These are phyloP conservation scores for Nylanderia fulva DNA, from an alignment of 1,140 invertebrate species.

Conservation along the genomic window DNA sequence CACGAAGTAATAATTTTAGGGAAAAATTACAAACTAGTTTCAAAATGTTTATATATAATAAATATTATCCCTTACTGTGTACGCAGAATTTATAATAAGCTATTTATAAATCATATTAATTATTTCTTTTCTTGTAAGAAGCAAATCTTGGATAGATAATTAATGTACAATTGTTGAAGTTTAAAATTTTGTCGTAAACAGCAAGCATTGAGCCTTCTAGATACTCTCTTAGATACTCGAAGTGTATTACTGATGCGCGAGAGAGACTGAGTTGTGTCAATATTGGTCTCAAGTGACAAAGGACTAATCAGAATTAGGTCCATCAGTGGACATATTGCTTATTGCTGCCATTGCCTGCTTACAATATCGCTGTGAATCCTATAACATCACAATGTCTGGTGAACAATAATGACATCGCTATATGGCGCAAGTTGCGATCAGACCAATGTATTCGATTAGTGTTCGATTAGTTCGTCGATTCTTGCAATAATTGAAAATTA, in stretches of 20 bases:
- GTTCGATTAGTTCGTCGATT: background rate
- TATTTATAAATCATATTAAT: background rate
- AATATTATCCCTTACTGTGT: background rate
- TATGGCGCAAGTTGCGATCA: background rate
- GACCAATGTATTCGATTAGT: conserved; percentile 20
- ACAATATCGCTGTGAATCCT: conserved; percentile 30
- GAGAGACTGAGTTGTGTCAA: conserved; percentile 30
- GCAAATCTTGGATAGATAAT: background rate
- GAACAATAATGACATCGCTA: conserved; percentile 8
- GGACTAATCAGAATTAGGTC: conserved; percentile 52
- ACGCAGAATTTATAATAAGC: background rate
- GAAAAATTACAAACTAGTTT: background rate
- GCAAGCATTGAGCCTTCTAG: background rate
- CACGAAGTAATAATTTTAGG: background rate
- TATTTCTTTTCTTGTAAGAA: background rate
- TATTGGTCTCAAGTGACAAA: conserved; percentile 60
- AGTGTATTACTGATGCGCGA: conserved; percentile 30
- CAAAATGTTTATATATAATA: background rate
- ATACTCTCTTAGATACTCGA: conserved; percentile 14
- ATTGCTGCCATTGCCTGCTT: conserved; percentile 51
- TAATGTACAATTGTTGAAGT: background rate
- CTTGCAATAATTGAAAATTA: background rate
- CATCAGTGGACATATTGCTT: conserved; percentile 53
- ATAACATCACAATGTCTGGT: conserved; percentile 45
- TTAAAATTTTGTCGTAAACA: background rate